phyloP scores from a whole-genome alignment of 35 echinoderm and acorn worm species.

The Heliocidaris erythrogramma region DNA sequence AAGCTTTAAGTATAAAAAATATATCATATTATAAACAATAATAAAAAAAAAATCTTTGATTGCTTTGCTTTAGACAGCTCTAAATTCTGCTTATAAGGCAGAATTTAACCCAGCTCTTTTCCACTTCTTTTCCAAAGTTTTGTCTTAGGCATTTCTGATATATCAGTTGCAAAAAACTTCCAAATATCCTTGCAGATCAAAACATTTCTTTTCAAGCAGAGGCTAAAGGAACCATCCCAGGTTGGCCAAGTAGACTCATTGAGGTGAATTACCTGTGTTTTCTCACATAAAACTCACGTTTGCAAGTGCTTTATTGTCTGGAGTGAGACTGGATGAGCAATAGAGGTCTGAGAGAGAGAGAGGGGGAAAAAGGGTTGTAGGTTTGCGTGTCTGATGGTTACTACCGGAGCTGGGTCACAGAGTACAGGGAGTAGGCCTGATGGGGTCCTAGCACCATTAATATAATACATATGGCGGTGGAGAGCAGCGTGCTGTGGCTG shows the following conservation, averaged over 20 bases:
- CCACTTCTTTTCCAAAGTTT: background rate
- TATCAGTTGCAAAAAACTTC: background rate
- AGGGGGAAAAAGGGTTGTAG: background rate
- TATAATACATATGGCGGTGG: constrained; percentile 36
- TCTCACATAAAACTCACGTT: background rate
- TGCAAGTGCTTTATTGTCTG: constrained; percentile 22
- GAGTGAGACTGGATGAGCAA: background rate
- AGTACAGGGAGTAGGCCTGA: constrained; percentile 25
- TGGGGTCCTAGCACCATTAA: background rate
- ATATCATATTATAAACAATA: too few species aligned
- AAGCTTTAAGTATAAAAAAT: too few species aligned
- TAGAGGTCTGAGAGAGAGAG: background rate
- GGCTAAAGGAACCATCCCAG: background rate
- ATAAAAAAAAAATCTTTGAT: too few species aligned
- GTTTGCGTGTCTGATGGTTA: constrained; percentile 36
- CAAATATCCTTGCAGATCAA: background rate
- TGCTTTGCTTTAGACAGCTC: too few species aligned
- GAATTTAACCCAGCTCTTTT: background rate
- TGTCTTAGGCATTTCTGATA: background rate
- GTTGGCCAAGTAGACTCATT: background rate
- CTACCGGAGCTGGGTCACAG: background rate
- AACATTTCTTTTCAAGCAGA: background rate
- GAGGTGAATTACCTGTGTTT: background rate
- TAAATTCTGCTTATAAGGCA: too few species aligned
- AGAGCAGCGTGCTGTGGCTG: constrained; percentile 46